Evolutionary conservation across 1,140 invertebrate species (phyloP), one percentile per base, ranked within the genome.

Genomic region (Solenopsis invicta): DNA sequence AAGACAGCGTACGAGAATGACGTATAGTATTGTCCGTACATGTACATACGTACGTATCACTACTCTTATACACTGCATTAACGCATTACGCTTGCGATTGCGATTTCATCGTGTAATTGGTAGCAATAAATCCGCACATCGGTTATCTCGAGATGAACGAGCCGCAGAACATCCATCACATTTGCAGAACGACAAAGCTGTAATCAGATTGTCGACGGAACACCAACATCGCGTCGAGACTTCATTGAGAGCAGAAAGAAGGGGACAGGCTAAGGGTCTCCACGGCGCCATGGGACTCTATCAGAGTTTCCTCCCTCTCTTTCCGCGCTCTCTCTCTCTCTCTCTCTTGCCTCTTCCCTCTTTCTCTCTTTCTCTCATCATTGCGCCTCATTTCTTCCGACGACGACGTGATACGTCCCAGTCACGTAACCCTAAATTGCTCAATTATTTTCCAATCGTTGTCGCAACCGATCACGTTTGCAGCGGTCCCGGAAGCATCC

Each of bases 351-450:
- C 18, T 41, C 16, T 18, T 1, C 41, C 1, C 24, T 4, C 16
- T 29, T 1, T 29, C 29, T 62, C 54, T 5, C 13, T 29, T 6
- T 72, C 48, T 59, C 45, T 45, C 67, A 52, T 74, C 76, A 77
- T 61, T 61, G 81, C 66, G 77, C 76, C 61, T 90, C 48, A 34
- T 80, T 72, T 72, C 69, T 59, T 24, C 24, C 62, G 41, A 50
- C 16, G 18, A 34, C 67, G 24, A 24, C 71, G 72, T 75, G 85
- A 85, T 74, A 84, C 78, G 87, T 85, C 61, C 87, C 84, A 87
- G 78, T 91, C 90, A 89, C 88, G 88, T 91, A 88, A 87, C 76
- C 74, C 89, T 78, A 85, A 91, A 91, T 91, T 91, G 87, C 37
- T 86, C 90, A 86, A 88, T 90, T 91, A 89, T 90, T 90, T 91